Percentiles rank a stretch among this genome's conserved stretches.
Evolutionary conservation across 2,797 vertebrate species (phyloP).

Genomic region (Coccyzus lansbergi): DNA sequence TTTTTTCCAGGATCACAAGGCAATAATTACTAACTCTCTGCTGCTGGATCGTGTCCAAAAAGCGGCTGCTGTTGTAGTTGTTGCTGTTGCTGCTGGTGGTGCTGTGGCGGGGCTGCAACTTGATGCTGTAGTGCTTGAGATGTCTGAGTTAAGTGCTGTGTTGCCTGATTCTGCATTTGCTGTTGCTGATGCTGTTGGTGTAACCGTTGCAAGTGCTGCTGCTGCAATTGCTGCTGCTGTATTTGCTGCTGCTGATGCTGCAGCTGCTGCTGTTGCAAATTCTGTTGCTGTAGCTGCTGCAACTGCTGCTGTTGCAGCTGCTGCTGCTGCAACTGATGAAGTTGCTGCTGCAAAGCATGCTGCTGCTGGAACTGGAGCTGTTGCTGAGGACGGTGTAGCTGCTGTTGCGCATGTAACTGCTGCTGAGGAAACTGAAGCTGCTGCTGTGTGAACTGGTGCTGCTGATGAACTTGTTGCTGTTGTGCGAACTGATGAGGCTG

Average conservation of each 20-base stretch:
- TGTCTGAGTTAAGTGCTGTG: conserved; percentile 70
- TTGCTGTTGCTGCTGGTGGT: conserved; percentile 74
- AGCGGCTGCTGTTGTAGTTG: conserved; percentile 82
- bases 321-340: conserved; percentile 83
- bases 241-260: conserved; percentile 75
- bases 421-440: conserved; percentile 80
- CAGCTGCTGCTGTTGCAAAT: conserved; percentile 79
- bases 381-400: conserved; percentile 77
- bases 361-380: conserved; percentile 82
- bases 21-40: conserved; percentile 87
- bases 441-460: conserved; percentile 79
- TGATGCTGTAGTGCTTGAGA: conserved; percentile 77
- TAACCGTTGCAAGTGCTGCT: conserved; percentile 79
- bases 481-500: conserved; percentile 75
- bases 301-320: conserved; percentile 82
- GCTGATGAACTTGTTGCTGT: conserved; percentile 75
- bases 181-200: conserved; percentile 83
- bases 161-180: conserved; percentile 80
- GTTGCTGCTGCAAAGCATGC: conserved; percentile 83
- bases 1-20: neutral
- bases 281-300: conserved; percentile 83
- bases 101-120: conserved; percentile 68
- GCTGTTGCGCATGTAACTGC: conserved; percentile 79
- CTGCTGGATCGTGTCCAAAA: conserved; percentile 90
- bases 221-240: conserved; percentile 80